Percentiles rank a stretch among this genome's conserved stretches.
These are phyloP conservation scores for Lepus timidus DNA, from an alignment of 2,113 vertebrate genomes.

Conservation along the genomic window DNA sequence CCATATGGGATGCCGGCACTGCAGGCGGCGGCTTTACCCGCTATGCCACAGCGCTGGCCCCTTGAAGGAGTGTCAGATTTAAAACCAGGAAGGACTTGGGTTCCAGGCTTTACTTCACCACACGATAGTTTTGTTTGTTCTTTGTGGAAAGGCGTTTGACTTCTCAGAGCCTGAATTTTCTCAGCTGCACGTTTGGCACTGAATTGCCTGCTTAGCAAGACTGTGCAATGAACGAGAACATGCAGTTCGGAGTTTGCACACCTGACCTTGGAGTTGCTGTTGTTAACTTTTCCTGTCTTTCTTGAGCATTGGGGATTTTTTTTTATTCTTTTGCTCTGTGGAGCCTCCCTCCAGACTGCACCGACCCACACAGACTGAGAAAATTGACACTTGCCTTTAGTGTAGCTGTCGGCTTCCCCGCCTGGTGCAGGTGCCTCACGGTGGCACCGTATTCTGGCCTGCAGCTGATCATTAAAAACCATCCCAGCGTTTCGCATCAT, in stretches of 20 bases:
- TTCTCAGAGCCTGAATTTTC: neutral
- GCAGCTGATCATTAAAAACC: conserved; percentile 62
- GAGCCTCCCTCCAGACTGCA: neutral
- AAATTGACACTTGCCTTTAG: conserved; percentile 66
- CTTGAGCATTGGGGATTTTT: neutral
- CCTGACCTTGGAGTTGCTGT: neutral
- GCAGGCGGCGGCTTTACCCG: too few relatives aligned
- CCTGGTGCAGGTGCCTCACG: conserved; percentile 21
- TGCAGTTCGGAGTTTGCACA: neutral
- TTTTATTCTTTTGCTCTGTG: neutral
- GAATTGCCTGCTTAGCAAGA: neutral
- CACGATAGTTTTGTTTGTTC: neutral
- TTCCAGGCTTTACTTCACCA: too few relatives aligned
- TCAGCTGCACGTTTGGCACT: neutral
- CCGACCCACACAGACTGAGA: conserved; percentile 17
- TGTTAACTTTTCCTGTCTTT: neutral
- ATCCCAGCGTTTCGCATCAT: conserved; percentile 23
- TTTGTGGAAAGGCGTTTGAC: neutral
- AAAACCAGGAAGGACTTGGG: neutral
- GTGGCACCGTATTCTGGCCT: conserved; percentile 23
- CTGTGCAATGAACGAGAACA: neutral
- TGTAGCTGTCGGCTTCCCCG: conserved; percentile 55
- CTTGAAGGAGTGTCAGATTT: neutral
- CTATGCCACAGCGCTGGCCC: too few relatives aligned
- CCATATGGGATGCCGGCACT: too few relatives aligned